phyloP scores from a whole-genome alignment of 2,888 invertebrate species.

The Urechis unicinctus region DNA sequence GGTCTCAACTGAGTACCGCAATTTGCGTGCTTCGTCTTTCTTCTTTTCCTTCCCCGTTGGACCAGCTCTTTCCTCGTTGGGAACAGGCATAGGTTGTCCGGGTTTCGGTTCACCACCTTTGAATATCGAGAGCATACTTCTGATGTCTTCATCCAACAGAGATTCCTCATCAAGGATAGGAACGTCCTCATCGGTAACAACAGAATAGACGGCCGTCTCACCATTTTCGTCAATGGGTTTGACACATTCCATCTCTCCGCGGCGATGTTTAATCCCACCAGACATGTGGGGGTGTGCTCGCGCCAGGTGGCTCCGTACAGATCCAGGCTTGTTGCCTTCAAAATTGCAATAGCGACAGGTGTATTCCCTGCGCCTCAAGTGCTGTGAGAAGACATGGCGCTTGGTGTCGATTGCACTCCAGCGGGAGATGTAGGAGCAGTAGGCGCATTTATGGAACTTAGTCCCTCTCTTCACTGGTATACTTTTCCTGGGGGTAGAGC shows the following conservation, averaged over 20 bases:
- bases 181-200: slow-evolving; percentile 5
- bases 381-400: slow-evolving; percentile 12
- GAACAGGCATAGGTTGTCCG: neutral
- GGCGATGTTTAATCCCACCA: neutral
- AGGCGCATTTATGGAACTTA: slow-evolving; percentile 13
- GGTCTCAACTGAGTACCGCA: too few relatives aligned
- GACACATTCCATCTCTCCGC: neutral
- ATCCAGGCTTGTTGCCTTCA: neutral
- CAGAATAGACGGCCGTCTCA: slow-evolving; percentile 10
- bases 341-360: slow-evolving; percentile 12
- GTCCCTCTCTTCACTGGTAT: neutral
- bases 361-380: slow-evolving; percentile 13
- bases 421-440: slow-evolving; percentile 10
- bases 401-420: slow-evolving; percentile 14
- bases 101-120: neutral
- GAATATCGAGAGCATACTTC: neutral
- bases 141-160: neutral
- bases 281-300: neutral
- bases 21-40: neutral
- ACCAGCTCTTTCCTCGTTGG: too few relatives aligned
- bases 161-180: slow-evolving; percentile 5
- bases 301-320: neutral
- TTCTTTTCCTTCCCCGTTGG: too few relatives aligned
- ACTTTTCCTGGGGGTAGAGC: too few relatives aligned
- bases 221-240: slow-evolving; percentile 10